phyloP scores from a whole-genome alignment of 2,113 vertebrate species.

The Micronisus gabar region DNA sequence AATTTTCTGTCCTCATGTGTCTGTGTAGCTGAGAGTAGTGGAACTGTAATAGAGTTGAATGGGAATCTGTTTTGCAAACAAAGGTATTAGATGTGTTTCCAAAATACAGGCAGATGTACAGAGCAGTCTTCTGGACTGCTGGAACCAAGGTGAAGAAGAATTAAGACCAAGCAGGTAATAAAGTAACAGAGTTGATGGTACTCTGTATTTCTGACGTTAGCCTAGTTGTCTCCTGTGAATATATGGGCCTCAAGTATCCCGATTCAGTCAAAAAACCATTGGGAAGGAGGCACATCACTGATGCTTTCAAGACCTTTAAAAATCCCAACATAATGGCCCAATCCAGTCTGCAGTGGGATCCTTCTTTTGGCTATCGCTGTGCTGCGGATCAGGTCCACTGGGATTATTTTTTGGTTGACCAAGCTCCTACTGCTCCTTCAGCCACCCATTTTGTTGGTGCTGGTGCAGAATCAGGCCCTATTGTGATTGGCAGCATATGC shows the following conservation, averaged over 20 bases:
- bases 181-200: not conserved
- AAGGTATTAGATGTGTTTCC: not conserved
- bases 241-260: not conserved
- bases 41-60: conserved; percentile 25
- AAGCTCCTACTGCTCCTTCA: not conserved
- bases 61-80: conserved; percentile 46
- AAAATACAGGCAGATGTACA: conserved; percentile 28
- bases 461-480: not conserved
- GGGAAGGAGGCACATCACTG: not conserved
- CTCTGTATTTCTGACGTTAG: not conserved
- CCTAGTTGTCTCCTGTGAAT: not conserved
- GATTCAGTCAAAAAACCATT: not conserved
- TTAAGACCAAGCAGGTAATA: not conserved
- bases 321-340: not conserved
- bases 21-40: not conserved
- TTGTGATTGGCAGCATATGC: not conserved
- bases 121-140: conserved; percentile 9
- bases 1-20: not conserved
- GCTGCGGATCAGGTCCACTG: not conserved
- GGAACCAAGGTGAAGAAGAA: not conserved
- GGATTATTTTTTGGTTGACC: not conserved
- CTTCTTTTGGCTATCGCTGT: not conserved
- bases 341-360: not conserved
- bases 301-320: not conserved
- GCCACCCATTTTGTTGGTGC: not conserved